A percentile compares a stretch with the other conserved stretches of the same genome.
Evolutionary conservation across 2,113 vertebrate species (phyloP).

Genomic region (Cryptoleucopteryx plumbea): DNA sequence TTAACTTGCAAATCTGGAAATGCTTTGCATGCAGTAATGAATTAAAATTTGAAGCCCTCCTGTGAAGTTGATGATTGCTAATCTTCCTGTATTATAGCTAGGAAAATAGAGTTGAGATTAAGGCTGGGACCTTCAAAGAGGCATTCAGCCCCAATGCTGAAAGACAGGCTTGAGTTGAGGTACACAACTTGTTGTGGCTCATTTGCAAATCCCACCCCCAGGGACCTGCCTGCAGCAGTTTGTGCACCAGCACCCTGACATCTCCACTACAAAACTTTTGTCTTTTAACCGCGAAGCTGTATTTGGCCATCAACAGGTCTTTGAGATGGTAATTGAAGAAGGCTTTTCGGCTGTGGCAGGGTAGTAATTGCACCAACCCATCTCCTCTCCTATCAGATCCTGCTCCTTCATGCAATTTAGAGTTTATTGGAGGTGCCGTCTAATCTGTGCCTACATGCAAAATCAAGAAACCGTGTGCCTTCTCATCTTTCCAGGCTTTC

Average conservation of each 20-base stretch:
- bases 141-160: not conserved
- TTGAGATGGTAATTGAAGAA: not conserved
- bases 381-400: not conserved
- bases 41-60: not conserved
- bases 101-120: not conserved
- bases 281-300: not conserved
- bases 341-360: not conserved
- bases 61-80: not conserved
- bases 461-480: not conserved
- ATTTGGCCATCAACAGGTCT: not conserved
- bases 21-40: not conserved
- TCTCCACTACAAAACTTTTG: not conserved
- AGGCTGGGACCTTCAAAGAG: not conserved
- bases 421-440: not conserved
- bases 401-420: not conserved
- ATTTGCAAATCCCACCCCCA: not conserved
- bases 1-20: slow-evolving; percentile 11
- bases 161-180: not conserved
- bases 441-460: not conserved
- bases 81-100: not conserved
- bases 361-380: not conserved
- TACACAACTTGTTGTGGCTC: not conserved
- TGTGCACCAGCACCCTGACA: not conserved
- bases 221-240: not conserved
- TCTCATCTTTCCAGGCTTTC: not conserved